phyloP scores from a whole-genome alignment of 2,888 invertebrate genomes.

The Sclerodermus sp. region DNA sequence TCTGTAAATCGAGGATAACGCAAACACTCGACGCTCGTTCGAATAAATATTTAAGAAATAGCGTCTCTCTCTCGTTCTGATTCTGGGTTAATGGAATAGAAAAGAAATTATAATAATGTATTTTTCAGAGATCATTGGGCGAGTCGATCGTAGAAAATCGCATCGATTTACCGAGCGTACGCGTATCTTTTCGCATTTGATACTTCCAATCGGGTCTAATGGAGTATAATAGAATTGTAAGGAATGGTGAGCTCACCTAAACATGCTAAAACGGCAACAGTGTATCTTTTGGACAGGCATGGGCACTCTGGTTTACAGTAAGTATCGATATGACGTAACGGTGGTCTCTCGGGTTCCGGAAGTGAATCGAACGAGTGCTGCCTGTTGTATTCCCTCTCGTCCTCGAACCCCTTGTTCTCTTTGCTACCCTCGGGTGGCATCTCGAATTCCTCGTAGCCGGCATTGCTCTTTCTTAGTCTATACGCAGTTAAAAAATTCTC shows the following conservation, averaged over 20 bases:
- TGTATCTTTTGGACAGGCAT: slow-evolving; percentile 83
- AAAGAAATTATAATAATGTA: too few species aligned
- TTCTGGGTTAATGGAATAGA: too few species aligned
- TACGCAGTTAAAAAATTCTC: background rate
- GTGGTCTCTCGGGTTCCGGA: slow-evolving; percentile 82
- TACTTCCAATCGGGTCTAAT: background rate
- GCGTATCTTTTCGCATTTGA: too few species aligned
- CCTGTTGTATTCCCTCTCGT: slow-evolving; percentile 44
- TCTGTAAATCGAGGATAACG: too few species aligned
- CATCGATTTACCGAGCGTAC: too few species aligned
- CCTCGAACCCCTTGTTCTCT: slow-evolving; percentile 56
- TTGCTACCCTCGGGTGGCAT: slow-evolving; percentile 53
- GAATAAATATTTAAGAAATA: too few species aligned
- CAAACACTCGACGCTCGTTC: too few species aligned
- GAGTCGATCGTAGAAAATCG: too few species aligned
- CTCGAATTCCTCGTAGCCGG: slow-evolving; percentile 61
- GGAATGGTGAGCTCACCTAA: slow-evolving; percentile 59
- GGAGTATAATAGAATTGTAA: background rate
- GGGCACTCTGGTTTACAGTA: slow-evolving; percentile 86
- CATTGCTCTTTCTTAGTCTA: slow-evolving; percentile 30
- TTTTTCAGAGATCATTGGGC: too few species aligned
- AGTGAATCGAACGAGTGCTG: slow-evolving; percentile 65
- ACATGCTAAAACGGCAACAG: slow-evolving; percentile 83
- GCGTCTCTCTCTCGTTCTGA: too few species aligned
- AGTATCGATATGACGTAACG: slow-evolving; percentile 83